Evolutionary conservation across 2,113 vertebrate species (phyloP).

Genomic region (Oxyura jamaicensis): DNA sequence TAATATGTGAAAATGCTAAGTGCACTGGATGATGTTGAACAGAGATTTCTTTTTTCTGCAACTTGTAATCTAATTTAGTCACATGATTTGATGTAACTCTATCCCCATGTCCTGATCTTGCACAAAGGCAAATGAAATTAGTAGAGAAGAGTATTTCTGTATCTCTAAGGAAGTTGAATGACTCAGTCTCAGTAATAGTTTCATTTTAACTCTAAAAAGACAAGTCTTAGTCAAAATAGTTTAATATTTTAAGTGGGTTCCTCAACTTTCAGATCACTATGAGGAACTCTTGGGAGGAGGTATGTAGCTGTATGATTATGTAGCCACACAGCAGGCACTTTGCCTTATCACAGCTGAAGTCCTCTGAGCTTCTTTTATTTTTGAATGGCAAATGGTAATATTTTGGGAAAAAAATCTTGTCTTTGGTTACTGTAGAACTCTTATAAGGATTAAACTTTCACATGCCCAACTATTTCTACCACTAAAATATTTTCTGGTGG

Average conservation of each 20-base stretch:
- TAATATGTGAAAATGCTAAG: background rate
- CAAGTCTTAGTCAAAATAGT: background rate
- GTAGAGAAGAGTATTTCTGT: background rate
- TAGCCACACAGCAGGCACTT: background rate
- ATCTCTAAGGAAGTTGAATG: background rate
- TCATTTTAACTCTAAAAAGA: background rate
- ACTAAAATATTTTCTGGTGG: background rate
- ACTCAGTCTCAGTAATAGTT: background rate
- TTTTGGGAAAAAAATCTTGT: background rate
- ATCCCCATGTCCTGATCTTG: background rate
- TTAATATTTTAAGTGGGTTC: background rate
- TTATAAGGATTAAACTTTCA: background rate
- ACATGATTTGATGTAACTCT: background rate
- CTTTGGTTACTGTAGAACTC: background rate
- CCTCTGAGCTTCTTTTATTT: background rate
- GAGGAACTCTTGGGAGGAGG: background rate
- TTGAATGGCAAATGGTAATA: background rate
- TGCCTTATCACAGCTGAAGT: background rate
- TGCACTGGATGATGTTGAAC: background rate
- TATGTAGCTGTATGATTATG: background rate
- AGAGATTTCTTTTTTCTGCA: background rate
- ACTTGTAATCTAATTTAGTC: conserved; percentile 14
- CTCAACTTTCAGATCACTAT: background rate
- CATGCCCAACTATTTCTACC: background rate
- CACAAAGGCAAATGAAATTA: background rate